Percentiles rank a stretch among this genome's conserved stretches.
phyloP scores from a whole-genome alignment of 1,140 invertebrate genomes.

The Drosophila persimilis region DNA sequence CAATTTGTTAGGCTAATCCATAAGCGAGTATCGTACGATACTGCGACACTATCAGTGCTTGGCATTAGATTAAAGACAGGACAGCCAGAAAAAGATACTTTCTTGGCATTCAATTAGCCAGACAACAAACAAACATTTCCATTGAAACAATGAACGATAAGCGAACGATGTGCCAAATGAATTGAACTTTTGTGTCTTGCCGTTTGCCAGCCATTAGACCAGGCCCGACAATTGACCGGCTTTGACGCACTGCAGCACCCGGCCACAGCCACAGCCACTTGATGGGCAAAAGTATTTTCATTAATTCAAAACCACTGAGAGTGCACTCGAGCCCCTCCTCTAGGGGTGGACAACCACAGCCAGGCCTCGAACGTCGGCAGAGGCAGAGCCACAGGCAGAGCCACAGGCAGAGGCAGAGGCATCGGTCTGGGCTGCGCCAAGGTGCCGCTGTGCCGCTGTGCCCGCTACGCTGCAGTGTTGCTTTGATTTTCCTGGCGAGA shows the following conservation, averaged over 20 bases:
- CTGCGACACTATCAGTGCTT: slow-evolving; percentile 6
- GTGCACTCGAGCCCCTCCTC: slow-evolving; percentile 4
- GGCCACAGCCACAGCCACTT: slow-evolving; percentile 33
- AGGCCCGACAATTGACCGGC: slow-evolving; percentile 30
- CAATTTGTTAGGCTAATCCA: slow-evolving; percentile 38
- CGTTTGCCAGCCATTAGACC: slow-evolving; percentile 12
- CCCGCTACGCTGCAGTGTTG: slow-evolving; percentile 37
- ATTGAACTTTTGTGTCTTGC: slow-evolving; percentile 36
- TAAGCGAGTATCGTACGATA: not conserved
- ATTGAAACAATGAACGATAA: slow-evolving; percentile 52
- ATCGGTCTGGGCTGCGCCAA: slow-evolving; percentile 30
- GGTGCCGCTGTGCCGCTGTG: slow-evolving; percentile 22
- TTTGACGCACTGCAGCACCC: too few relatives aligned
- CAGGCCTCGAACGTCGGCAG: slow-evolving; percentile 16
- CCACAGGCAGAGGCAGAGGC: slow-evolving; percentile 10
- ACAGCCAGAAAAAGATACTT: slow-evolving; percentile 6
- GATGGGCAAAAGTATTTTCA: slow-evolving; percentile 18
- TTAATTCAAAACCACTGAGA: slow-evolving; percentile 26
- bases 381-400: slow-evolving; percentile 11
- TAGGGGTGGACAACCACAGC: slow-evolving; percentile 18
- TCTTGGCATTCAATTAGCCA: slow-evolving; percentile 17
- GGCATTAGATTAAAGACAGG: slow-evolving; percentile 17
- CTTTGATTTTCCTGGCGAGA: slow-evolving; percentile 54
- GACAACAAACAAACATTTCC: slow-evolving; percentile 10
- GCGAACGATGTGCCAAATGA: slow-evolving; percentile 27